phyloP scores from a whole-genome alignment of 2,888 invertebrate species.

The Tetragonisca angustula region DNA sequence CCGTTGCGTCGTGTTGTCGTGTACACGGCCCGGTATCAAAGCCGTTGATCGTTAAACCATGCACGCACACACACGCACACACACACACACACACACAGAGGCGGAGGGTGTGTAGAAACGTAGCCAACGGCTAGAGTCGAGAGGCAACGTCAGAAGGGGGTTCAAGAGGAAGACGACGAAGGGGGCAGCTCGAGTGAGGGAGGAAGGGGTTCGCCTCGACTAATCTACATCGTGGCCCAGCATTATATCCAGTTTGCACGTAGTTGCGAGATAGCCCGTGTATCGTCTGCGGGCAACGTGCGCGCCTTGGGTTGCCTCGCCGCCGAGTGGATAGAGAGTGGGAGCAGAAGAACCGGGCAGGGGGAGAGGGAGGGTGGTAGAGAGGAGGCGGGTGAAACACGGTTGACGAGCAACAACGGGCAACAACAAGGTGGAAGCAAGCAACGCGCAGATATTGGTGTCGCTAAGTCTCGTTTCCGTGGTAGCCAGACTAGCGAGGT shows the following conservation, averaged over 20 bases:
- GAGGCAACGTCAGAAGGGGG: neutral
- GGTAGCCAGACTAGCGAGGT: conserved; percentile 15
- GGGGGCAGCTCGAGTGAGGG: conserved; percentile 5
- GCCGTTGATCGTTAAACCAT: conserved; percentile 46
- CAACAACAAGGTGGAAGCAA: conserved; percentile 18
- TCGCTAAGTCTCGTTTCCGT: conserved; percentile 53
- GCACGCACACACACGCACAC: neutral
- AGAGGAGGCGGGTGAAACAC: conserved; percentile 26
- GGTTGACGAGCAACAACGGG: conserved; percentile 9
- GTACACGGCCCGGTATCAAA: conserved; percentile 36
- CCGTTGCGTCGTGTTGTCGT: neutral
- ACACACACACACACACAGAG: neutral
- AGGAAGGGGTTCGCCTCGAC: conserved; percentile 42
- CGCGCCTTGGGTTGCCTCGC: neutral
- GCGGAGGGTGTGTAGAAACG: neutral
- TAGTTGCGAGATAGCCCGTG: conserved; percentile 58
- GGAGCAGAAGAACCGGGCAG: neutral
- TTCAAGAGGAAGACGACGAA: conserved; percentile 16
- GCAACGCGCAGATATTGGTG: conserved; percentile 42
- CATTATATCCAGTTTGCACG: conserved; percentile 60
- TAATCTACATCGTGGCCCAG: conserved; percentile 68
- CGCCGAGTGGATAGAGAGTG: neutral
- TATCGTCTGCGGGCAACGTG: conserved; percentile 47
- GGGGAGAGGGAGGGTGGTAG: too few relatives aligned
- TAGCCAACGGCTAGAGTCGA: conserved; percentile 17